Percentiles rank a stretch among this genome's conserved stretches.
Evolutionary conservation across 2,888 invertebrate species (phyloP).

Genomic region (Tachina grossa): DNA sequence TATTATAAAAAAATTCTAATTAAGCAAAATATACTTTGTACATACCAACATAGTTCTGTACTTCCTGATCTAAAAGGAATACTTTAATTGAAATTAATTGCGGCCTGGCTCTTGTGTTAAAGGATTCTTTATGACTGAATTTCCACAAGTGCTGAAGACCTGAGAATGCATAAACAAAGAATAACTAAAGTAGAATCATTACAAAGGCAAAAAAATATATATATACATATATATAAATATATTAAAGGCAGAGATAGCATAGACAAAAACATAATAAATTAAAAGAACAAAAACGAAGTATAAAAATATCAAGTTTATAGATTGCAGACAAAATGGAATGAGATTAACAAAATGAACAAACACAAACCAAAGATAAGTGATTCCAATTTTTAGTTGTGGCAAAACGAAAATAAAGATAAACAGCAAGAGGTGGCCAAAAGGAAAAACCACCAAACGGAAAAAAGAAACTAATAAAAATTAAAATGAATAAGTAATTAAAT

Average conservation of each 20-base stretch:
- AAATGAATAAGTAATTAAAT: slow-evolving; percentile 69
- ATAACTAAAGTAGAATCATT: slow-evolving; percentile 3
- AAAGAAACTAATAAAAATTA: slow-evolving; percentile 65
- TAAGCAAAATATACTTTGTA: slow-evolving; percentile 28
- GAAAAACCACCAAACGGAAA: slow-evolving; percentile 54
- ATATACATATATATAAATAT: background rate
- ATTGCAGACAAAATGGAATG: slow-evolving; percentile 32
- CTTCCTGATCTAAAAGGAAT: slow-evolving; percentile 46
- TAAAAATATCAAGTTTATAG: slow-evolving; percentile 49
- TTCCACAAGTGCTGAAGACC: slow-evolving; percentile 60
- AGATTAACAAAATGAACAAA: slow-evolving; percentile 58
- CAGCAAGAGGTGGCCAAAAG: slow-evolving; percentile 53
- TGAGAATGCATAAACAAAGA: slow-evolving; percentile 16
- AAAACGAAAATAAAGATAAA: slow-evolving; percentile 60
- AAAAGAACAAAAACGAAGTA: slow-evolving; percentile 17
- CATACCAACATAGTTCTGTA: slow-evolving; percentile 1
- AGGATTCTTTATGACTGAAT: slow-evolving; percentile 54
- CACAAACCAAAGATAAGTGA: slow-evolving; percentile 70
- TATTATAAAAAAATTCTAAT: slow-evolving; percentile 46
- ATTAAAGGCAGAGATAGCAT: slow-evolving; percentile 9
- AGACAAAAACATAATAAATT: background rate
- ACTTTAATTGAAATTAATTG: slow-evolving; percentile 63
- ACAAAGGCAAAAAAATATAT: background rate
- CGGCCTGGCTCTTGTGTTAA: slow-evolving; percentile 48
- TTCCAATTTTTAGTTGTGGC: slow-evolving; percentile 59